Evolutionary conservation across 1,140 invertebrate genomes (phyloP).

Genomic region (Polyergus mexicanus): DNA sequence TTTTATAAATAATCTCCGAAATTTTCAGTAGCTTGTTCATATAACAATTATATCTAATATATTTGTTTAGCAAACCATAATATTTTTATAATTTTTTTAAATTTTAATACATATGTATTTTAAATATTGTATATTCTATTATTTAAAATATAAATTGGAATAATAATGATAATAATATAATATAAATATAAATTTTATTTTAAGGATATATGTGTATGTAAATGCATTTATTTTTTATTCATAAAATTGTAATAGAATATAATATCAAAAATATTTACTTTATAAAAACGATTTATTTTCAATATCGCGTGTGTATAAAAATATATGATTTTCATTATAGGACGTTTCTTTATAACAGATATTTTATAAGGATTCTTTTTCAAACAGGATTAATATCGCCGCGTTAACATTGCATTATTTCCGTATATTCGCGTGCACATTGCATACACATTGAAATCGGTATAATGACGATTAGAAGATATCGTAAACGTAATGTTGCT

Average conservation of each 20-base stretch:
- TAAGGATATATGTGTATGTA: neutral
- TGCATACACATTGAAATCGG: neutral
- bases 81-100: no score
- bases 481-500: neutral
- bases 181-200: slow-evolving; percentile 13
- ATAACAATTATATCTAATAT: neutral
- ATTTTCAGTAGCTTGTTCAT: neutral
- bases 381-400: neutral
- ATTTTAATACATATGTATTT: no score
- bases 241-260: neutral
- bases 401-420: neutral
- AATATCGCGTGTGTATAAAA: neutral
- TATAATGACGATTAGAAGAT: neutral
- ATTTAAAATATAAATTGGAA: slow-evolving; percentile 15
- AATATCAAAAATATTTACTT: neutral
- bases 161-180: slow-evolving; percentile 2
- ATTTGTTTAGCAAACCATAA: neutral
- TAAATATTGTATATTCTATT: slow-evolving; percentile 25
- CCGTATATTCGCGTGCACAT: neutral
- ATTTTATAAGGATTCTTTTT: neutral
- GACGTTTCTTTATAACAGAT: neutral
- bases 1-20: neutral
- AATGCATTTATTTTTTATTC: slow-evolving; percentile 28
- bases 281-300: neutral
- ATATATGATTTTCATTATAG: neutral